These are phyloP conservation scores for Amphipoea oculea DNA, from an alignment of 2,888 invertebrate genomes.

Conservation along the genomic window DNA sequence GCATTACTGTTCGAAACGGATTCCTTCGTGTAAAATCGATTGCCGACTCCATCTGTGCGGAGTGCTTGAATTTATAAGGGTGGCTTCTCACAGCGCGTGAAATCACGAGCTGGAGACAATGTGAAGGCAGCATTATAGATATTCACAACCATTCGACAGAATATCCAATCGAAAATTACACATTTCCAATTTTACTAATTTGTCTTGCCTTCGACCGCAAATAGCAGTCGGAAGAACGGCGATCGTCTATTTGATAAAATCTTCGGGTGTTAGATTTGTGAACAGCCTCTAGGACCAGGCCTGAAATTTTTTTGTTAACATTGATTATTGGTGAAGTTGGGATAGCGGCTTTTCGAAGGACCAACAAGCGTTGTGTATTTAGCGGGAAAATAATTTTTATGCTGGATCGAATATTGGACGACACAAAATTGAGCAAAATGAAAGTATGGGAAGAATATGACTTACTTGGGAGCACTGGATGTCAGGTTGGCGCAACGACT, in stretches of 20 bases:
- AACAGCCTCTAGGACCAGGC: neutral
- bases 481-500: no score
- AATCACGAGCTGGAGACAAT: neutral
- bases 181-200: neutral
- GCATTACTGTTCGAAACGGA: conserved; percentile 42
- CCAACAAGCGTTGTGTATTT: no score
- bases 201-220: neutral
- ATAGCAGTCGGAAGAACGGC: neutral
- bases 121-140: neutral
- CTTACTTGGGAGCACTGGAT: no score
- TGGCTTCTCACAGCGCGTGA: neutral
- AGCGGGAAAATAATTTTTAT: no score
- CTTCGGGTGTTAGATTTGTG: neutral
- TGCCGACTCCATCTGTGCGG: conserved; percentile 31
- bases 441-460: no score
- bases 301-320: neutral
- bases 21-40: conserved; percentile 40
- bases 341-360: no score
- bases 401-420: no score
- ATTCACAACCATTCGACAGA: neutral
- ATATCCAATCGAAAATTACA: neutral
- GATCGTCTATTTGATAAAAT: neutral
- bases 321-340: neutral
- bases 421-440: no score
- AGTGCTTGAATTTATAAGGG: conserved; percentile 25